phyloP scores from a whole-genome alignment of 2,888 invertebrate genomes.

The Fragum sueziense region DNA sequence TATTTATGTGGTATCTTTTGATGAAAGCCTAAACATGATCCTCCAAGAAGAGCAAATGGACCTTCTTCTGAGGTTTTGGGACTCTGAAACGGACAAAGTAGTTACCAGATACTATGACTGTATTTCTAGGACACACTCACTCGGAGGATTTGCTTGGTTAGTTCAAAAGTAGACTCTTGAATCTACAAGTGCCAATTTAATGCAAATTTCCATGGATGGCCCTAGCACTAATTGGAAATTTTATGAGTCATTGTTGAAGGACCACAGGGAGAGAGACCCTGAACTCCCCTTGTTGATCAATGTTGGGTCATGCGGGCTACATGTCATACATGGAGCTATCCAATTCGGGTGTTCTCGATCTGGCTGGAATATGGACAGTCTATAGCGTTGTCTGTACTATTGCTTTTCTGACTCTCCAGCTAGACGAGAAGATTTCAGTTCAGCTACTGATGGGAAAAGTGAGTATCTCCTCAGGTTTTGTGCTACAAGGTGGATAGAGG shows the following conservation, averaged over 20 bases:
- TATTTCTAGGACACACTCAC: constrained; percentile 46
- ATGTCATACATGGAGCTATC: constrained; percentile 74
- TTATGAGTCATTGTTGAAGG: constrained; percentile 12
- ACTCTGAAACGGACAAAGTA: constrained; percentile 51
- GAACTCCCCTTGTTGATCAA: constrained; percentile 57
- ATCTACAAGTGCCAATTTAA: constrained; percentile 22
- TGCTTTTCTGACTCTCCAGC: constrained; percentile 31
- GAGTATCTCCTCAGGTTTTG: constrained; percentile 34
- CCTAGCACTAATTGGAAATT: constrained; percentile 35
- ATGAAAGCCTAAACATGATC: constrained; percentile 57
- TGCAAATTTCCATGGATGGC: constrained; percentile 43
- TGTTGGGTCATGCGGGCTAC: constrained; percentile 74
- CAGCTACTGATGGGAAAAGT: constrained; percentile 4
- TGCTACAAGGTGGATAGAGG: constrained; percentile 45
- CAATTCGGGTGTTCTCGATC: constrained; percentile 67
- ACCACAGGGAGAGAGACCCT: constrained; percentile 18
- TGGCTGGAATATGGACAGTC: constrained; percentile 50
- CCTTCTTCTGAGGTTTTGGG: constrained; percentile 66
- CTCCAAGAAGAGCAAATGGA: constrained; percentile 68
- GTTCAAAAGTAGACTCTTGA: constrained; percentile 48
- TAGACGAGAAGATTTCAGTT: constrained; percentile 17
- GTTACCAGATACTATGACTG: constrained; percentile 67
- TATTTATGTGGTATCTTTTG: constrained; percentile 58
- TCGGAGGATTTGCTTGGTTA: constrained; percentile 62
- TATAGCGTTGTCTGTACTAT: constrained; percentile 25